Percentiles rank a stretch among this genome's conserved stretches.
phyloP scores from a whole-genome alignment of 2,113 vertebrate species.

The Indri indri region DNA sequence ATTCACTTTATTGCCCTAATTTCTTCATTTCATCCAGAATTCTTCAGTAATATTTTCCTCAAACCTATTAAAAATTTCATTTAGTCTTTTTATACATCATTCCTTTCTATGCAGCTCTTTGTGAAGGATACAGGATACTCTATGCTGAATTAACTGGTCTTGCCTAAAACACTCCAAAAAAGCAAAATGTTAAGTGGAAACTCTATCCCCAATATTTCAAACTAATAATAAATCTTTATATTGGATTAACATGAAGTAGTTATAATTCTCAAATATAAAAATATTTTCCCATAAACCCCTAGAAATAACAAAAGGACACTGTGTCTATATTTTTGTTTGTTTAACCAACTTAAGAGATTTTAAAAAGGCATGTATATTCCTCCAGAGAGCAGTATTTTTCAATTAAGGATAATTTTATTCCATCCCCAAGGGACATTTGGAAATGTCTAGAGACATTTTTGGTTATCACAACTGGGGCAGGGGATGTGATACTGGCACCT shows the following conservation, averaged over 20 bases:
- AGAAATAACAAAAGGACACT: neutral
- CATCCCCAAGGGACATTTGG: too few species aligned
- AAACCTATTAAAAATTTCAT: neutral
- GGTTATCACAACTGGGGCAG: neutral
- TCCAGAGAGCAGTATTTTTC: neutral
- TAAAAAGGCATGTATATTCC: neutral
- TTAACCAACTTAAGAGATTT: neutral
- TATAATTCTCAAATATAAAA: neutral
- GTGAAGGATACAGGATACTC: neutral
- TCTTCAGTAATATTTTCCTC: neutral
- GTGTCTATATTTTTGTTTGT: neutral
- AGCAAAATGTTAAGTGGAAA: neutral
- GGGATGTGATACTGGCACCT: neutral
- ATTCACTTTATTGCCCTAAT: neutral
- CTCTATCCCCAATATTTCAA: neutral
- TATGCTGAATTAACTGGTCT: neutral
- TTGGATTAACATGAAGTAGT: neutral
- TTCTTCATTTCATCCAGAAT: neutral
- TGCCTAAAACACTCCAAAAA: neutral
- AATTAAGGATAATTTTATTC: neutral
- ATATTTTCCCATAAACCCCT: neutral
- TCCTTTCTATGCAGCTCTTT: neutral
- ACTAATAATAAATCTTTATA: neutral
- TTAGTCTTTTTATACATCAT: constrained; percentile 5
- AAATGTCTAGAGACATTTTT: neutral